These are phyloP conservation scores for Drosophila vallismaia DNA, from an alignment of 2,888 invertebrate species.

Conservation along the genomic window DNA sequence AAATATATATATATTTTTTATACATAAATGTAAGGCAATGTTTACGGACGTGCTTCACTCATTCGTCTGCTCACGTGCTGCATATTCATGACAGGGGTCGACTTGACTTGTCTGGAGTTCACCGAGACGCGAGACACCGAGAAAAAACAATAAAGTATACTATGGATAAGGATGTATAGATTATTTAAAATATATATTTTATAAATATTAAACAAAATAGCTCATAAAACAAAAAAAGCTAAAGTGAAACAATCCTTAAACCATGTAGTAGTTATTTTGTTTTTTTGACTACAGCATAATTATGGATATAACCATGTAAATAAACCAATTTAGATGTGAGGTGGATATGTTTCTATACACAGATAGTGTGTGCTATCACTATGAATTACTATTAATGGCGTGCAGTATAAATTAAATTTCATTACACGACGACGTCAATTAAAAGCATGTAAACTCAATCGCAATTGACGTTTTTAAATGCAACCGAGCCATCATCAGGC, in stretches of 20 bases:
- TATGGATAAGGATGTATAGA: neutral
- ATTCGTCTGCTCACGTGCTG: slow-evolving; percentile 40
- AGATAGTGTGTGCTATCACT: slow-evolving; percentile 49
- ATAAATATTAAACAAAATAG: neutral
- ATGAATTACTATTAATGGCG: slow-evolving; percentile 75
- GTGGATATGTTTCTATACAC: slow-evolving; percentile 7
- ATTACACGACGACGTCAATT: slow-evolving; percentile 81
- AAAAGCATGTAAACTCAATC: slow-evolving; percentile 82
- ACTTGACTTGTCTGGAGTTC: slow-evolving; percentile 16
- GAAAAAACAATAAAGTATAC: neutral
- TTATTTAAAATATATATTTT: neutral
- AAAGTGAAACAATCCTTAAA: neutral
- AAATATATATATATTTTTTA: slow-evolving; percentile 5
- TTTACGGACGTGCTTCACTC: slow-evolving; percentile 18
- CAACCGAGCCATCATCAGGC: slow-evolving; percentile 51
- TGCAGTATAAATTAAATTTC: slow-evolving; percentile 81
- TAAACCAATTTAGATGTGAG: neutral
- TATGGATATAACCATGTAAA: neutral
- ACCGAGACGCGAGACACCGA: slow-evolving; percentile 1
- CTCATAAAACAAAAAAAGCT: neutral
- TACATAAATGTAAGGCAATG: slow-evolving; percentile 2
- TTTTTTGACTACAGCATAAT: neutral
- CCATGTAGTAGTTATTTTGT: neutral
- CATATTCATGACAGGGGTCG: slow-evolving; percentile 37
- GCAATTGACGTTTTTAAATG: slow-evolving; percentile 77